Percentiles rank a stretch among this genome's conserved stretches.
These are phyloP conservation scores for Delia radicum DNA, from an alignment of 1,140 invertebrate species.

Conservation along the genomic window DNA sequence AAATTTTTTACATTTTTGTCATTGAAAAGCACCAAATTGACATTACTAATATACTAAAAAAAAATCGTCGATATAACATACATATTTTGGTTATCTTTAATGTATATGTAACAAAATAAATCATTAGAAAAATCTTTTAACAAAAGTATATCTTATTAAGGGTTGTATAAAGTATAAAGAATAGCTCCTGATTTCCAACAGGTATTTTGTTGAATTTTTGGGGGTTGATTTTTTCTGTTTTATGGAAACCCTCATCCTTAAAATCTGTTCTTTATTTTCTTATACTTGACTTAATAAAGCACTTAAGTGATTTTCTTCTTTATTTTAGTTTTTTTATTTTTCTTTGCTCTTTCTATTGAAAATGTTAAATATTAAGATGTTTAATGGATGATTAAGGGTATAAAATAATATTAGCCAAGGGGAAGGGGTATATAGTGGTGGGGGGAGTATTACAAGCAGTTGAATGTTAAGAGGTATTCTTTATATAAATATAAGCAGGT, in stretches of 20 bases:
- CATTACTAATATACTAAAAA: no score
- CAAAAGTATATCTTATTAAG: neutral
- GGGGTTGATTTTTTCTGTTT: neutral
- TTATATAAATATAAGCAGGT: neutral
- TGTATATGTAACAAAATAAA: no score
- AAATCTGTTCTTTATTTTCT: neutral
- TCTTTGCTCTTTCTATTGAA: neutral
- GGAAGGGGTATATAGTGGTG: neutral
- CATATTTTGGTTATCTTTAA: no score
- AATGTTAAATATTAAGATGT: slow-evolving; percentile 18
- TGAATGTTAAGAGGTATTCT: neutral
- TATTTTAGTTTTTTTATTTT: neutral
- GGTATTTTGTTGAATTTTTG: neutral
- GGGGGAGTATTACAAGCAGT: no score
- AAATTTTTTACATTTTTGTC: no score
- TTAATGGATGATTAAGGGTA: slow-evolving; percentile 14
- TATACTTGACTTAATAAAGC: slow-evolving; percentile 21
- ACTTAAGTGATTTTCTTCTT: slow-evolving; percentile 24
- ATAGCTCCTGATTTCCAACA: neutral
- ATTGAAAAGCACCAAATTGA: no score
- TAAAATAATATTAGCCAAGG: neutral
- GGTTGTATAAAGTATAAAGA: neutral
- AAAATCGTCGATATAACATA: no score
- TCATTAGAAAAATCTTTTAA: no score
- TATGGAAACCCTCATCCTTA: neutral